These are phyloP conservation scores for Busarellus nigricollis DNA, from an alignment of 2,797 vertebrate species.

Conservation along the genomic window DNA sequence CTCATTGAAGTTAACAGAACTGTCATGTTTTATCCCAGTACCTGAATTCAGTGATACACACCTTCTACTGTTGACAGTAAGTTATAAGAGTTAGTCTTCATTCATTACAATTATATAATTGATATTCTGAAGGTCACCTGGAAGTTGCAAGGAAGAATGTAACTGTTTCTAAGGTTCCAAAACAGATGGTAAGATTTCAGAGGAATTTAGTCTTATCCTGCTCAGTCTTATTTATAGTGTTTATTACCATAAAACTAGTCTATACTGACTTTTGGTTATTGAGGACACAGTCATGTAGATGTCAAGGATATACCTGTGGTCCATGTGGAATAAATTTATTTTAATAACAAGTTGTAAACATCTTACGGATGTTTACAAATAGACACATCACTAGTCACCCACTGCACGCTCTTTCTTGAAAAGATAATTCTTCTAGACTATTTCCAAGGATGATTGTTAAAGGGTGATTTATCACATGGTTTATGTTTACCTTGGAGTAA, in stretches of 20 bases:
- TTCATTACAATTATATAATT: background rate
- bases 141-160: background rate
- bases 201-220: background rate
- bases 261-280: background rate
- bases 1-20: background rate
- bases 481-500: background rate
- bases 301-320: background rate
- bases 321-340: background rate
- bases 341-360: background rate
- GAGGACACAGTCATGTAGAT: background rate
- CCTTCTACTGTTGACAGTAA: background rate
- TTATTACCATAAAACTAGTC: background rate
- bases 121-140: background rate
- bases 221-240: background rate
- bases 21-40: background rate
- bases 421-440: background rate
- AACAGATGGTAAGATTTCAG: background rate
- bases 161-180: background rate
- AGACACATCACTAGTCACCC: background rate
- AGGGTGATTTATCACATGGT: background rate
- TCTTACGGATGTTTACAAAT: background rate
- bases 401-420: background rate
- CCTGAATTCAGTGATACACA: background rate
- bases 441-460: background rate
- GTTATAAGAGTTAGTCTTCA: background rate